Percentiles rank a stretch among this genome's conserved stretches.
Evolutionary conservation across 2,888 invertebrate species (phyloP).

Genomic region (Drosophila pegasa): DNA sequence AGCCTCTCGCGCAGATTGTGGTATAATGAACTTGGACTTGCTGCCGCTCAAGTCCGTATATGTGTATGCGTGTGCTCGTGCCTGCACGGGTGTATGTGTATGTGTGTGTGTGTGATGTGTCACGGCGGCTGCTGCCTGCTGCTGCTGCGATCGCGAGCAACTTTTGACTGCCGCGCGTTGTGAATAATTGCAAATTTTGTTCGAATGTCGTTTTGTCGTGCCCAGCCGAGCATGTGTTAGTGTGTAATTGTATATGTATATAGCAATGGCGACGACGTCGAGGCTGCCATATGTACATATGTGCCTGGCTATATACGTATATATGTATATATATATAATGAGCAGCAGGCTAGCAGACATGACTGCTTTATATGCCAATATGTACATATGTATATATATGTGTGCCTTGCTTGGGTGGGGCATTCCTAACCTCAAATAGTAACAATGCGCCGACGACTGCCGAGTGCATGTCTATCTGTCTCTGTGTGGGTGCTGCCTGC

Average conservation of each 20-base stretch:
- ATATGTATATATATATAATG: constrained; percentile 47
- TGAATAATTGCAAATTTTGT: constrained; percentile 81
- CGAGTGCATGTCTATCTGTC: constrained; percentile 55
- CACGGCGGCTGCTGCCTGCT: constrained; percentile 50
- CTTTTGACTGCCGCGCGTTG: constrained; percentile 71
- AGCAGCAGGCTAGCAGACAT: constrained; percentile 64
- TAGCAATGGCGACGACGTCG: constrained; percentile 49
- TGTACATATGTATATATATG: constrained; percentile 22
- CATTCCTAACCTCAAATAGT: constrained; percentile 80
- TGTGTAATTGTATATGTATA: constrained; percentile 42
- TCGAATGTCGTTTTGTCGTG: constrained; percentile 69
- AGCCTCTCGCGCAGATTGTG: constrained; percentile 64
- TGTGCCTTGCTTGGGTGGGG: constrained; percentile 78
- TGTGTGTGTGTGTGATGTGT: constrained; percentile 50
- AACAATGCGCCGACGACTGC: constrained; percentile 53
- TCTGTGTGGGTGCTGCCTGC: constrained; percentile 45
- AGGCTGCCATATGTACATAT: constrained; percentile 37
- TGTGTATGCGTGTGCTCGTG: constrained; percentile 6
- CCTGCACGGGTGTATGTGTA: constrained; percentile 17
- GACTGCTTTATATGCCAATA: constrained; percentile 55
- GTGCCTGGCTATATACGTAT: constrained; percentile 29
- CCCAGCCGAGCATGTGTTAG: constrained; percentile 52
- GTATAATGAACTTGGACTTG: constrained; percentile 71
- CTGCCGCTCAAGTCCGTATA: constrained; percentile 43
- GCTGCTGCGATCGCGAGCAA: constrained; percentile 68